Base-by-base conservation (phyloP, 2,888 invertebrate genomes). In the Tetheella fluctuosa region DNA sequence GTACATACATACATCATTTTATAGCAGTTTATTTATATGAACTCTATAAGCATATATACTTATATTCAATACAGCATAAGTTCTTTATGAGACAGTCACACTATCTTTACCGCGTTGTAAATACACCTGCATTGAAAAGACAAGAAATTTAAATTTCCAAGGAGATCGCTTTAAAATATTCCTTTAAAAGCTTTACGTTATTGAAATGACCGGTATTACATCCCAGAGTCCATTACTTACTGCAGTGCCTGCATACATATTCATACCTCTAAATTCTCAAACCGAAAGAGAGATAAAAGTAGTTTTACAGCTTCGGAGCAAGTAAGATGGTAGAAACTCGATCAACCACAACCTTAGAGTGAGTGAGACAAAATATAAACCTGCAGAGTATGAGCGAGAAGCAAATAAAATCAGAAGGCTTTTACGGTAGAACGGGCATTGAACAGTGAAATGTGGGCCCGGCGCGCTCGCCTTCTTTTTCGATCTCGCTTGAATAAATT, bases 301-400 rank as follows among this genome's bases (percentile, higher is more conserved):
- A 89, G 88, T 87, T 86, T 82, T 85, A 89, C 89, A 83, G 86
- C 91, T 87, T 86, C 83, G 84, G 88, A 84, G 89, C 86, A 88
- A 91, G 91, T 88, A 90, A 89, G 91, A 91, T 89, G 90, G 91
- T 89, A 89, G 89, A 90, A 91, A 91, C 90, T 91, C 88, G 90
- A 92, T 91, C 91, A 89, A 80, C 80, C 86, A 79, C 83, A 77
- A 81, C 81, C 77, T 77, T 69, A 73, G 88, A 73, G 80, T 63
- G 80, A 91, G 77, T 67, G 84, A 80, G 86, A 88, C 39, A 63
- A 69, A 54, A 65, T 37, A 77, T 66, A 58, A 69, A 64, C 65
- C 63, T 61, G 62, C 39, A 52, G 71, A 54, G 80, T 76, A 77
- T 57, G 84, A 84, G 76, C 66, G 84, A 88, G 84, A 85, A 75